Evolutionary conservation across 2,888 invertebrate species (phyloP), one percentile per base, ranked within the genome.

Genomic region (Drosophila affinis): DNA sequence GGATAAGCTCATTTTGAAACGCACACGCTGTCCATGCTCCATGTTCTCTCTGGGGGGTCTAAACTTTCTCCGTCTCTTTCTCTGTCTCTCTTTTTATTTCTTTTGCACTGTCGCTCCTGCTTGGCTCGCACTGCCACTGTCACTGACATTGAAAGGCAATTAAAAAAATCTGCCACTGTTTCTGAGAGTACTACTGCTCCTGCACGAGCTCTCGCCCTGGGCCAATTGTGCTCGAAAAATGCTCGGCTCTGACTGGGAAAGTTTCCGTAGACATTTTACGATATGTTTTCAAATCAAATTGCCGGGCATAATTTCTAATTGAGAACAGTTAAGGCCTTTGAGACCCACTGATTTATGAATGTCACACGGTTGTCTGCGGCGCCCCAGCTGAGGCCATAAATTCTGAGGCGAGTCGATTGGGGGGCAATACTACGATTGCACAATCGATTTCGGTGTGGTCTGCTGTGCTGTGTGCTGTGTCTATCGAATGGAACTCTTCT

Each of bases 111-210:
- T 34, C 1, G 14, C 34, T 48, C 44, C 52, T 21, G 10, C n/a
- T 32, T 7, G 32, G 14, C 44, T 55, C 18, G 18, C 2, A 18
- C 18, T 18, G 18, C 54, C 18, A n/a, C 52, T 61, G 21, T 14
- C 9, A 21, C 52, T 67, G 64, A 72, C 76, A 73, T 69, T 62
- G 65, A 73, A 72, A 76, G 62, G 59, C 76, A 76, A 76, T 76
- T 73, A 64, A 69, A 58, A 52, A 18, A 29, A 45, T n/a, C 24
- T 24, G 24, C 5, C 3, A 24, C 24, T 24, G 4, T 24, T 0
- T 4, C 24, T 24, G 24, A 4, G 3, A 59, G 34, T 34, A 14
- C 56, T n/a, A n/a, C 14, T 49, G 56, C 54, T 34, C 34, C 29
- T 29, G 29, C 29, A 2, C 34, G 34, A 12, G 14, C 34, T 14